Conservation (phyloP, 2,888 invertebrate species). For the Papilio gigon region DNA sequence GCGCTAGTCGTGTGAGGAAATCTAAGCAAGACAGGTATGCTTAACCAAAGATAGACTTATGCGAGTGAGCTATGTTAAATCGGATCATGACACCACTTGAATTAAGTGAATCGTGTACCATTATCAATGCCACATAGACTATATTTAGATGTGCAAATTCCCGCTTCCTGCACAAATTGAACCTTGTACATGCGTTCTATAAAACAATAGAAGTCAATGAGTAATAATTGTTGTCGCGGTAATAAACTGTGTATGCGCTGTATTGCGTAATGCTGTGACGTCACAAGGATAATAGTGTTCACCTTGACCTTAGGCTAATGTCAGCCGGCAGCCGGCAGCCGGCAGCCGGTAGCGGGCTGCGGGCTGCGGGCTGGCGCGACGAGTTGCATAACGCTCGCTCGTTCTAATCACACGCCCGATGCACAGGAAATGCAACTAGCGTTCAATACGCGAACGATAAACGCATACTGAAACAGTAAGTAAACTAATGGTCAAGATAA, state of each 20-base stretch:
- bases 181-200: conserved; percentile 21
- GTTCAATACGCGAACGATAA: conserved; percentile 35
- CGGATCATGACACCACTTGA: background rate
- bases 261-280: conserved; percentile 55
- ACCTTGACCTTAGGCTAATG: conserved; percentile 77
- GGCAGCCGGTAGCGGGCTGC: too few relatives aligned
- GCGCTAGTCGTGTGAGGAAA: background rate
- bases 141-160: background rate
- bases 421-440: conserved; percentile 48
- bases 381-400: conserved; percentile 58
- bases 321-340: conserved; percentile 61
- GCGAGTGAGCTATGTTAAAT: background rate
- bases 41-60: background rate
- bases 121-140: background rate
- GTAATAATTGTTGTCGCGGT: conserved; percentile 36
- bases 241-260: conserved; percentile 41
- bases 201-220: conserved; percentile 40
- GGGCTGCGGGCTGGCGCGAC: conserved; percentile 37
- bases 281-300: conserved; percentile 71
- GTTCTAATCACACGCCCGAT: conserved; percentile 45
- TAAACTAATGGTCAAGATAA: background rate
- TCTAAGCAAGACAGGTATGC: background rate
- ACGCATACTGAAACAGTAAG: conserved; percentile 16
- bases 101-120: background rate
- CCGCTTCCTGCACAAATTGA: conserved; percentile 5